Conservation (phyloP, 2,888 invertebrate species). For the Hypomecis punctinalis region DNA sequence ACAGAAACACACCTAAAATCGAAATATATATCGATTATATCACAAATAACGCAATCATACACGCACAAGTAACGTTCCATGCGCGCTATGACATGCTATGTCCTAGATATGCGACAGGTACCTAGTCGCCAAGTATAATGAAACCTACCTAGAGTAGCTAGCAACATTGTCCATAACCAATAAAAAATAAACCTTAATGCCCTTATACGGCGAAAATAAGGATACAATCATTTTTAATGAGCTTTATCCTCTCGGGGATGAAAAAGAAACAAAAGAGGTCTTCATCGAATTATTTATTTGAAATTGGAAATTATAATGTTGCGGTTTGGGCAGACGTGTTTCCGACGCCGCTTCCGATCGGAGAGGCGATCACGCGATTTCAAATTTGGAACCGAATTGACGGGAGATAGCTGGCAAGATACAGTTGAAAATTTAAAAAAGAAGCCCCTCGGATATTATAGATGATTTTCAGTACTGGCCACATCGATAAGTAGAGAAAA, state of each 20-base stretch:
- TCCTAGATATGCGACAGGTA: constrained; percentile 79
- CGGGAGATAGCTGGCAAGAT: constrained; percentile 18
- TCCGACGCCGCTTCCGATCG: constrained; percentile 79
- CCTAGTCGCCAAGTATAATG: constrained; percentile 67
- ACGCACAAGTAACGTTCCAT: constrained; percentile 69
- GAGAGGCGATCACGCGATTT: constrained; percentile 74
- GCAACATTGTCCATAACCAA: constrained; percentile 60
- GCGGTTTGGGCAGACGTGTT: constrained; percentile 82
- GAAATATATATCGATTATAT: constrained; percentile 70
- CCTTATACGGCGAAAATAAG: constrained; percentile 52
- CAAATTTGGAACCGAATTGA: constrained; percentile 55
- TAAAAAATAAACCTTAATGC: constrained; percentile 50
- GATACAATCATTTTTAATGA: constrained; percentile 56
- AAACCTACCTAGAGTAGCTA: constrained; percentile 48
- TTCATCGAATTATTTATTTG: constrained; percentile 76
- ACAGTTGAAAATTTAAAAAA: too few relatives aligned
- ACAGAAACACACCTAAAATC: constrained; percentile 54
- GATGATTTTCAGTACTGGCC: constrained; percentile 44
- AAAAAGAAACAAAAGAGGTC: constrained; percentile 62
- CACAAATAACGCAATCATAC: constrained; percentile 76
- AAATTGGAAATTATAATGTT: constrained; percentile 81
- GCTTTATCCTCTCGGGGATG: constrained; percentile 61
- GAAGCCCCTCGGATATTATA: too few relatives aligned
- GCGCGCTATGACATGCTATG: constrained; percentile 78
- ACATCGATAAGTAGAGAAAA: constrained; percentile 49